Evolutionary conservation across 2,888 invertebrate genomes (phyloP).

Genomic region (Bedellia somnulentella): DNA sequence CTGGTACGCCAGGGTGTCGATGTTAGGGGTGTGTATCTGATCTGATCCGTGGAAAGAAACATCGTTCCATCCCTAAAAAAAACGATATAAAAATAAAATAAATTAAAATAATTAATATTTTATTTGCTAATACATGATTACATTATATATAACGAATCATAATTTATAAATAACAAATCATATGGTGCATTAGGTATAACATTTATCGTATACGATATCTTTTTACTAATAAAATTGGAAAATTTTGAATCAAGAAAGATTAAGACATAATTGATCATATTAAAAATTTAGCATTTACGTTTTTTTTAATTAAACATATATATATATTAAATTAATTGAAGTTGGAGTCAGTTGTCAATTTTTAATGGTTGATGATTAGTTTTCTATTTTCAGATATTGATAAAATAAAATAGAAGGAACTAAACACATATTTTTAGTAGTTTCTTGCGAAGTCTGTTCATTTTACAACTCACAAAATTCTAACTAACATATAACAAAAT

Average conservation of each 20-base stretch:
- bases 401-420: too few relatives aligned
- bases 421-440: not conserved
- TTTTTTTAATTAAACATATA: too few relatives aligned
- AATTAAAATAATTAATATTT: not conserved
- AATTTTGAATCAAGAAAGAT: too few relatives aligned
- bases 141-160: not conserved
- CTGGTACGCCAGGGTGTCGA: constrained; percentile 82
- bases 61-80: constrained; percentile 85
- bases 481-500: not conserved
- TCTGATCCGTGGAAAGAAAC: constrained; percentile 87
- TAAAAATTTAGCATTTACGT: too few relatives aligned
- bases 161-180: not conserved
- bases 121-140: not conserved
- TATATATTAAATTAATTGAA: too few relatives aligned
- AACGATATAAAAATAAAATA: constrained; percentile 4
- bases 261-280: too few relatives aligned
- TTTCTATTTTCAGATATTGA: too few relatives aligned
- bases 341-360: too few relatives aligned
- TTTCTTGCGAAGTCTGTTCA: not conserved
- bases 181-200: too few relatives aligned
- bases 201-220: too few relatives aligned
- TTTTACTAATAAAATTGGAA: too few relatives aligned
- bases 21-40: constrained; percentile 88
- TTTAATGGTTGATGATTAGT: too few relatives aligned
- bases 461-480: not conserved